phyloP scores from a whole-genome alignment of 2,888 invertebrate genomes.

The Mythimna pallens region DNA sequence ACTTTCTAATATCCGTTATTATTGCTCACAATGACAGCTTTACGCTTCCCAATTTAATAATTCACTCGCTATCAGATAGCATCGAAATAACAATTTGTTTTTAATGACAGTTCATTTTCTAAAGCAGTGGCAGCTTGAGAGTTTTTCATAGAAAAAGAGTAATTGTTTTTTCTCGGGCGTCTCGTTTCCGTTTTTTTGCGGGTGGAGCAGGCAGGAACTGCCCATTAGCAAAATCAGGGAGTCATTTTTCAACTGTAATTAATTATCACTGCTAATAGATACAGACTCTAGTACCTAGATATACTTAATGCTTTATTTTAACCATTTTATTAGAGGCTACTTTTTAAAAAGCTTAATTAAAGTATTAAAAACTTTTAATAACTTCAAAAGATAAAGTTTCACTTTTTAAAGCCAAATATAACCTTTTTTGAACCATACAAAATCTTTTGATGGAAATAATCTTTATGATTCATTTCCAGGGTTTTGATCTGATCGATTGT shows the following conservation, averaged over 20 bases:
- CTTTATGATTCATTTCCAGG: constrained; percentile 70
- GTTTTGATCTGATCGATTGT: constrained; percentile 72
- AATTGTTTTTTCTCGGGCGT: constrained; percentile 68
- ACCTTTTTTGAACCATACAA: constrained; percentile 73
- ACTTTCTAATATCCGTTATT: constrained; percentile 52
- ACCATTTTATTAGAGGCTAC: constrained; percentile 1
- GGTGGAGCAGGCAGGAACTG: constrained; percentile 55
- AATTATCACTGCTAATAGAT: constrained; percentile 7
- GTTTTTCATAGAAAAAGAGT: constrained; percentile 67
- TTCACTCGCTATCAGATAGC: constrained; percentile 35
- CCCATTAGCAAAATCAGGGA: constrained; percentile 54
- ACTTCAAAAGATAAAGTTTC: constrained; percentile 52
- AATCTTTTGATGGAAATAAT: constrained; percentile 70
- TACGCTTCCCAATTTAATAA: constrained; percentile 47
- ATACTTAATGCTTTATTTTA: constrained; percentile 6
- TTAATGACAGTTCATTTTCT: constrained; percentile 63
- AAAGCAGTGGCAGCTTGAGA: constrained; percentile 58
- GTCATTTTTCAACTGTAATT: constrained; percentile 43
- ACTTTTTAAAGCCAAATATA: constrained; percentile 59
- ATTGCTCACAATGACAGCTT: constrained; percentile 44
- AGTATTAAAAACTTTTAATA: constrained; percentile 51
- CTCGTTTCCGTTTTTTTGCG: constrained; percentile 60
- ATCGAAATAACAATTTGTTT: constrained; percentile 49
- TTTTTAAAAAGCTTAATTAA: constrained; percentile 25
- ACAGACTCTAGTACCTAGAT: not conserved